A percentile compares a stretch with the other conserved stretches of the same genome.
phyloP scores from a whole-genome alignment of 1,140 invertebrate genomes.

The Archegozetes longisetosus region DNA sequence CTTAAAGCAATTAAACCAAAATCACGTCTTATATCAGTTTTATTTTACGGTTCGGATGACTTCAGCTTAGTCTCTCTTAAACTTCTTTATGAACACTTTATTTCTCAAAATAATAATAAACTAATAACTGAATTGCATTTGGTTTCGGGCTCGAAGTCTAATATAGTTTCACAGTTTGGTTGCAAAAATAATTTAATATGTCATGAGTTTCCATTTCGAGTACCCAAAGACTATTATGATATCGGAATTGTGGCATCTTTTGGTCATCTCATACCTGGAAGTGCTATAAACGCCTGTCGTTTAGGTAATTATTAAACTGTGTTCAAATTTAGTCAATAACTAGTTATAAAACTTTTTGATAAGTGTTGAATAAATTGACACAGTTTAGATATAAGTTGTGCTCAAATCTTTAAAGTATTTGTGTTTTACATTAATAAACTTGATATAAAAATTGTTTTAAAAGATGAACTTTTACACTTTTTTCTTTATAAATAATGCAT shows the following conservation, averaged over 20 bases:
- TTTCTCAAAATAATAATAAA: not conserved
- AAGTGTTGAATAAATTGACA: not conserved
- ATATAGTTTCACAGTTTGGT: slow-evolving; percentile 23
- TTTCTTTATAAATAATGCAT: slow-evolving; percentile 3
- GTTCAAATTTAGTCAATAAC: too few species aligned
- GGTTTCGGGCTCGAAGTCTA: slow-evolving; percentile 12
- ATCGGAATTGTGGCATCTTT: slow-evolving; percentile 33
- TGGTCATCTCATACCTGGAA: slow-evolving; percentile 30
- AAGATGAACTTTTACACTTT: too few species aligned
- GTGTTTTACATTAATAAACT: too few species aligned
- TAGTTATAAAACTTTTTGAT: too few species aligned
- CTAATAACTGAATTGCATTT: slow-evolving; percentile 3
- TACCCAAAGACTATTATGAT: slow-evolving; percentile 25
- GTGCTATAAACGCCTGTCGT: slow-evolving; percentile 28
- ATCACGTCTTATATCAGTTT: slow-evolving; percentile 13
- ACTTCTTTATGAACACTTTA: slow-evolving; percentile 21
- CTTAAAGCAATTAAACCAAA: not conserved
- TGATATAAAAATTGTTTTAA: too few species aligned
- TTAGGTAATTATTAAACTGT: slow-evolving; percentile 16
- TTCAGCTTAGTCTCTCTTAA: slow-evolving; percentile 23
- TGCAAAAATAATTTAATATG: slow-evolving; percentile 19
- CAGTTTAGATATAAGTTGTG: not conserved
- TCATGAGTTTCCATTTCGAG: slow-evolving; percentile 27
- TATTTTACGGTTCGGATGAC: slow-evolving; percentile 28
- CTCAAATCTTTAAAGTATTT: too few species aligned